Percentiles rank a stretch among this genome's conserved stretches.
phyloP scores from a whole-genome alignment of 1,140 invertebrate genomes.

The Aphelenchoides fujianensis region DNA sequence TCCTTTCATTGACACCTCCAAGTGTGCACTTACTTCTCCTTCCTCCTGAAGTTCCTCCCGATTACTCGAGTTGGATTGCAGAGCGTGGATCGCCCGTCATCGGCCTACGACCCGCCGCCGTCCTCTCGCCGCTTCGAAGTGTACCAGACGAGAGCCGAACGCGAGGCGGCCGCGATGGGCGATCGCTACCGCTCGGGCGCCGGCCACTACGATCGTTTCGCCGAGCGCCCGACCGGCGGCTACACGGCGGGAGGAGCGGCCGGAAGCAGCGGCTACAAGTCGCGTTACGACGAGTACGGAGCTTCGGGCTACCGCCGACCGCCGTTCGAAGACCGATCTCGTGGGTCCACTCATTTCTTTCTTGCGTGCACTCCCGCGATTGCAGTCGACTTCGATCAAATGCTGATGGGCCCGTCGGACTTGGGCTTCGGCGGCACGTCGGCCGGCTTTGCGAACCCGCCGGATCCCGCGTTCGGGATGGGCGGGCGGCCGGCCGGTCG shows the following conservation, averaged over 20 bases:
- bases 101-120: slow-evolving; percentile 43
- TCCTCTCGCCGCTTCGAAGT: slow-evolving; percentile 56
- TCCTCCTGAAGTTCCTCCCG: too few species aligned
- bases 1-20: too few species aligned
- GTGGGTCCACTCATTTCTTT: too few species aligned
- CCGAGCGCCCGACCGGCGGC: slow-evolving; percentile 30
- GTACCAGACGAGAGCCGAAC: slow-evolving; percentile 58
- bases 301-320: too few species aligned
- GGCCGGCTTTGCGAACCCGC: background rate
- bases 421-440: too few species aligned
- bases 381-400: slow-evolving; percentile 2
- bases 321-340: slow-evolving; percentile 18
- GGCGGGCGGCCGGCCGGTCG: slow-evolving; percentile 22
- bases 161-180: slow-evolving; percentile 35
- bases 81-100: slow-evolving; percentile 20
- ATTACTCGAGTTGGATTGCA: too few species aligned
- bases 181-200: slow-evolving; percentile 16
- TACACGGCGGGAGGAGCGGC: too few species aligned
- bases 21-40: too few species aligned
- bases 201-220: slow-evolving; percentile 9
- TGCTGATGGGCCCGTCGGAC: background rate
- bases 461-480: background rate
- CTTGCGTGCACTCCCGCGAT: too few species aligned
- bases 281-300: too few species aligned
- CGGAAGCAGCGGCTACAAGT: too few species aligned